phyloP scores from a whole-genome alignment of 2,113 vertebrate species.

The Amphiprion ocellaris region DNA sequence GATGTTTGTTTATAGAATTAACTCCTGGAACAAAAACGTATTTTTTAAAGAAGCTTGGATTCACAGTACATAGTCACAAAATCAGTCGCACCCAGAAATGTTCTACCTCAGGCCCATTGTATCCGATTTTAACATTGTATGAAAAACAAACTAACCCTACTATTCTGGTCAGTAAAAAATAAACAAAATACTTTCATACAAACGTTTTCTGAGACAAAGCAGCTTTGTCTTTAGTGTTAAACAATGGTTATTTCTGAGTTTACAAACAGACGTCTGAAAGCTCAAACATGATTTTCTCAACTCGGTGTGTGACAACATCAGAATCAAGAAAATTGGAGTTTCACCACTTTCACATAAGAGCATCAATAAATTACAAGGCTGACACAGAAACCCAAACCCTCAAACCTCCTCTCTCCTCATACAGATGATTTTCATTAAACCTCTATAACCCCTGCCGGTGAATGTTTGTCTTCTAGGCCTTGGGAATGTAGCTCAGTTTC shows the following conservation, averaged over 20 bases:
- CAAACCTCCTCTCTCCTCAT: constrained; percentile 33
- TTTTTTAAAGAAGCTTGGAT: background rate
- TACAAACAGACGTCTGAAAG: constrained; percentile 20
- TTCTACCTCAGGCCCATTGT: background rate
- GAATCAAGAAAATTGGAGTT: constrained; percentile 48
- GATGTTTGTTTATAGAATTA: too few relatives aligned
- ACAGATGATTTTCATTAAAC: constrained; percentile 80
- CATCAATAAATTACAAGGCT: constrained; percentile 51
- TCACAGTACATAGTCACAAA: background rate
- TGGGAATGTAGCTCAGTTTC: constrained; percentile 76
- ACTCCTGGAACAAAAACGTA: background rate
- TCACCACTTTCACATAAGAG: constrained; percentile 41
- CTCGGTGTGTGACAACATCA: constrained; percentile 48
- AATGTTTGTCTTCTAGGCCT: constrained; percentile 77
- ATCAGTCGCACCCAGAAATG: constrained; percentile 13
- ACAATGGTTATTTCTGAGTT: constrained; percentile 29
- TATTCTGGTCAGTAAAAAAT: constrained; percentile 2
- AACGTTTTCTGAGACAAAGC: background rate
- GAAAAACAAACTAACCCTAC: background rate
- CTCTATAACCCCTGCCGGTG: constrained; percentile 55
- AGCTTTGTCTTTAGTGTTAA: background rate
- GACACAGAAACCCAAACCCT: constrained; percentile 40
- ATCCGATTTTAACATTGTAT: background rate
- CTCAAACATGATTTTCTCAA: constrained; percentile 23
- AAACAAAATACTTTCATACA: background rate